Percentiles rank a stretch among this genome's conserved stretches.
phyloP scores from a whole-genome alignment of 2,888 invertebrate species.

The Laothoe populi region DNA sequence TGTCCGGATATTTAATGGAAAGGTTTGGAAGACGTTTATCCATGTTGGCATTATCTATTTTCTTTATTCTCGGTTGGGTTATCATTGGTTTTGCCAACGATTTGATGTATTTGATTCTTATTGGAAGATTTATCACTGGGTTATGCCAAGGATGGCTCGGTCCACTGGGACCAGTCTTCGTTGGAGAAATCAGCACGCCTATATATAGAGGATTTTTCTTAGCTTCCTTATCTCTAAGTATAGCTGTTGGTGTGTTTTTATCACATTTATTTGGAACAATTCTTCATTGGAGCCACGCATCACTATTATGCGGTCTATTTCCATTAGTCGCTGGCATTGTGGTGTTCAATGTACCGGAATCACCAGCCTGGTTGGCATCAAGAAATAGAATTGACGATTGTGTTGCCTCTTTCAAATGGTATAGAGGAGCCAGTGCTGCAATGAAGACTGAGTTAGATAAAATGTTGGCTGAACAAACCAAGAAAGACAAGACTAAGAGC shows the following conservation, averaged over 20 bases:
- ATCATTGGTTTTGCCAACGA: conserved; percentile 81
- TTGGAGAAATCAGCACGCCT: conserved; percentile 86
- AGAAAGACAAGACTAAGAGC: conserved; percentile 57
- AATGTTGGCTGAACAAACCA: conserved; percentile 72
- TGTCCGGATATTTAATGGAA: conserved; percentile 86
- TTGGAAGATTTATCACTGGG: conserved; percentile 85
- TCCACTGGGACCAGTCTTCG: conserved; percentile 83
- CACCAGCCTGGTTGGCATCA: conserved; percentile 88
- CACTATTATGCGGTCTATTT: conserved; percentile 82
- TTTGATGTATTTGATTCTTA: conserved; percentile 69
- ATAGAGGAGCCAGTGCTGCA: conserved; percentile 80
- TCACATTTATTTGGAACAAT: conserved; percentile 88
- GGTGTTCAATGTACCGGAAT: conserved; percentile 86
- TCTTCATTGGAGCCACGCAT: conserved; percentile 85
- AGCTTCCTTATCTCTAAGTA: conserved; percentile 85
- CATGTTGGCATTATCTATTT: conserved; percentile 79
- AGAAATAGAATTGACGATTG: conserved; percentile 85
- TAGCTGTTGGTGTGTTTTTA: conserved; percentile 86
- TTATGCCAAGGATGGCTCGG: conserved; percentile 85
- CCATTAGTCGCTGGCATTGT: conserved; percentile 81
- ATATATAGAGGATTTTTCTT: conserved; percentile 86
- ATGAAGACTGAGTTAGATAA: conserved; percentile 79
- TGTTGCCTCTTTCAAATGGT: conserved; percentile 84
- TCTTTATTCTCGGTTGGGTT: conserved; percentile 85
- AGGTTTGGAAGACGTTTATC: conserved; percentile 84